Evolutionary conservation across 2,113 vertebrate genomes (phyloP), one percentile per base, ranked within the genome.

Genomic region (Pyxicephalus adspersus): DNA sequence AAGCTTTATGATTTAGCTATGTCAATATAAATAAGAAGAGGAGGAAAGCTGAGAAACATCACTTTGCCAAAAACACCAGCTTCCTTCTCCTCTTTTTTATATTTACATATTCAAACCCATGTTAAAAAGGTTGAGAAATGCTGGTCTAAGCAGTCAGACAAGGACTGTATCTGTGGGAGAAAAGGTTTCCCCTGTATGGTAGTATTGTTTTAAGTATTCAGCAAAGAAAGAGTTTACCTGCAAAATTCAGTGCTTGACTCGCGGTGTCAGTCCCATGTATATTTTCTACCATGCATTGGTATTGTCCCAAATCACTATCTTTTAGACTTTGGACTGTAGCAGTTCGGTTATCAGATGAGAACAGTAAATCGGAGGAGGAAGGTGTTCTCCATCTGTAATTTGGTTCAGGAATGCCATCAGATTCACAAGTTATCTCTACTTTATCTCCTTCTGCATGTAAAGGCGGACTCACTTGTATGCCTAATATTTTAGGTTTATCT

Each of bases 361-460:
- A 26, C 6, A 38, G 28, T 23, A 65, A 1, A 5, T 57, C 26
- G 1, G 60, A 15, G 1, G 60, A 15, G n/a, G 50, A 38, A 19
- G 70, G 60, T 2, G 38, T 57, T 5, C 25, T 25, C 79, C 79
- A 74, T n/a, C 19, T 28, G 29, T 81, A 81, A 11, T 28, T 22
- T 19, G 79, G 79, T 58, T 38, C 0, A 0, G 79, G 79, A 3
- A 19, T 2, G 5, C 70, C 70, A 0, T 65, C 28, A 17, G 79
- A 70, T 18, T 74, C 45, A 45, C 79, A 81, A 45, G 26, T 57
- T 15, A 81, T 19, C 20, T 70, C 74, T 4, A 81, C 61, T 2
- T 38, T 50, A 6, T 74, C 28, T 1, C 70, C 79, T 9, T 55
- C 18, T 19, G 29, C 8, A 61, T 45, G 50, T 1, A 50, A 31